Evolutionary conservation across 2,797 vertebrate species (phyloP), one percentile per base, ranked within the genome.

Genomic region (Rhinogobio ventralis): DNA sequence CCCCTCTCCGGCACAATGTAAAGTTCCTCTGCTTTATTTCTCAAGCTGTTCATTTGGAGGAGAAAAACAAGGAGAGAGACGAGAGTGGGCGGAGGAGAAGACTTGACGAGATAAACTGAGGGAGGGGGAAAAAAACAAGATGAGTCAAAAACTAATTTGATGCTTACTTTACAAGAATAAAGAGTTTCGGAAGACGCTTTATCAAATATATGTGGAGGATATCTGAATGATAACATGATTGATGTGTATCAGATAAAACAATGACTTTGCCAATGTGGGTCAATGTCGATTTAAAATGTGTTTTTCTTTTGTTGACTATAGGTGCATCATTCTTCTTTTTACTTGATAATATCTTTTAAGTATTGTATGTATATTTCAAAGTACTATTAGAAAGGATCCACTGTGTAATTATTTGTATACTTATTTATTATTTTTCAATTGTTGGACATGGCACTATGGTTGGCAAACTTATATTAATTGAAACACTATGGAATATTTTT

Each of bases 1-100:
- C 95, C 94, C 95, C 95, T 95, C 94, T 95, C 93, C 93, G 93
- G 94, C 95, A 95, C 95, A 95, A 95, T 95, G 95, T 95, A 95
- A 96, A 95, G 95, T 95, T 95, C 94, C 94, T 95, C 94, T 95
- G 94, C 93, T 95, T 95, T 94, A 94, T 95, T 95, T 95, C 94
- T 92, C 86, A 93, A 95, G 94, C 94, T 91, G 94, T 90, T 95
- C 93, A 91, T 94, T 94, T 94, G 87, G 92, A 94, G 94, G 90
- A 83, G 86, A 92, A 93, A 93, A 94, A 95, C 92, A 95, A 93
- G 92, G 93, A 95, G 94, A 94, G 94, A 95, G 93, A 95, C 93
- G 90, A 93, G 94, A 92, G 94, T 95, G 94, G 95, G 87, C 83
- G 90, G 88, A 89, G 87, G 86, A 90, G 86, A 88, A 88, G 86